Base-by-base conservation (phyloP, 2,113 vertebrate species). In the Gallinago paraguaiae region DNA sequence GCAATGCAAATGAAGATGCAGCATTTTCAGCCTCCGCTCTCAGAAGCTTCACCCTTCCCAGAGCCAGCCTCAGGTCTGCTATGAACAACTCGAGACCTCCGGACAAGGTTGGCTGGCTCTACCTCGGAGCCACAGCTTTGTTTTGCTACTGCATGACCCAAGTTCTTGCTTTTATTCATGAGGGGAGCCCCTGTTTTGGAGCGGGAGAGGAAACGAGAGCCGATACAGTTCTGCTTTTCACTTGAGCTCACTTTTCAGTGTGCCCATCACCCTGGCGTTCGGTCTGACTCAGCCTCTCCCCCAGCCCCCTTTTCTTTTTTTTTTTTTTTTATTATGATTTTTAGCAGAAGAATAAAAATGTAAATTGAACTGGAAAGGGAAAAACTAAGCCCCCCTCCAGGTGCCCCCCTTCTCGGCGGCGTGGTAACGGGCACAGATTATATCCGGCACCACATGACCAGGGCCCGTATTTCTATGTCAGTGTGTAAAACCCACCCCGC, bases 381-480 rank as follows among this genome's bases (percentile, higher is more conserved):
- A 68, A 54, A 82, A 71, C 53, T 18, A 30, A 93, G 46, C 43
- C 78, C 95, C 95, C 92, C 50, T 95, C 69, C 95, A 95, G 86
- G 95, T 95, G 90, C 86, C 93, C 92, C 92, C 79, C 84, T 92
- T 54, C 91, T 65, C 79, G 1, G 2, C 80, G 28, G 94, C 3
- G 8, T 10, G 69, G 86, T 81, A 90, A 92, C 17, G 56, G 95
- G 92, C 86, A 92, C 79, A 92, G 96, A 96, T 96, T 95, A 95
- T 95, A 95, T 82, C 95, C 65, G 0, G 92, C 90, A 80, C 75
- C 95, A 92, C 96, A 96, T 96, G 95, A 97, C 82, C 93, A 18
- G 82, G 90, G 92, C 45, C 84, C 74, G 97, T 97, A 98, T 98
- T 98, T 98, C 93, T 97, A 81, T 97, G 95, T 94, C 93, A 92